These are phyloP conservation scores for Pseudochirops cupreus DNA, from an alignment of 2,797 vertebrate species.

Conservation along the genomic window DNA sequence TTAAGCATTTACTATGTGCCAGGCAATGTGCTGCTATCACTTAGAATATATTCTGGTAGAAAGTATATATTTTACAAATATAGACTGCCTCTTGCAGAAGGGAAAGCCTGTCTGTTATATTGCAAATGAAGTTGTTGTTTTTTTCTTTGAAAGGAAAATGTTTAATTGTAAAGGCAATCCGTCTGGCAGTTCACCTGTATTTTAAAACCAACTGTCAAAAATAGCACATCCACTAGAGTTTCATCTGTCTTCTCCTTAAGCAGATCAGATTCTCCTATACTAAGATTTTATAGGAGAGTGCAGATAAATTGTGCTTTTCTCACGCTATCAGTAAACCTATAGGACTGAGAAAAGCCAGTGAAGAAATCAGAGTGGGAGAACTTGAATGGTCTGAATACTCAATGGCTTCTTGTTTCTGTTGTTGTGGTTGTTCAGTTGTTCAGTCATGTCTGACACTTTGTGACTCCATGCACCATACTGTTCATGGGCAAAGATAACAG, in stretches of 20 bases:
- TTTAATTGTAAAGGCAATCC: slow-evolving; percentile 45
- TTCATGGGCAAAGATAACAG: background rate
- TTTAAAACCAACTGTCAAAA: slow-evolving; percentile 47
- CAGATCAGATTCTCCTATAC: background rate
- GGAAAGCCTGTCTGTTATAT: background rate
- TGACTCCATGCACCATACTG: slow-evolving; percentile 41
- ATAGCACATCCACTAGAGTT: background rate
- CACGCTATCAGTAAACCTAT: background rate
- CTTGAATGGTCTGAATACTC: background rate
- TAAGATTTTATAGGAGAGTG: background rate
- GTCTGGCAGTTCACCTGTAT: background rate
- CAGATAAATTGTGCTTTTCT: background rate
- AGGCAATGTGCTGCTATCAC: background rate
- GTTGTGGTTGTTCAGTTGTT: background rate
- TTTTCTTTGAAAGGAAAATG: slow-evolving; percentile 26
- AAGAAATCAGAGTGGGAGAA: background rate
- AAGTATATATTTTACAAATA: slow-evolving; percentile 1
- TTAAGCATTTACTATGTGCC: background rate
- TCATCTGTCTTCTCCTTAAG: background rate
- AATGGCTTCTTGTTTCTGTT: background rate
- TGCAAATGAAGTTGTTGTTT: background rate
- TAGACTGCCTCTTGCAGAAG: slow-evolving; percentile 8
- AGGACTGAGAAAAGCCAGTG: background rate
- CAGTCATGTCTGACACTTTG: background rate
- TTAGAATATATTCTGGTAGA: background rate